phyloP scores from a whole-genome alignment of 2,113 vertebrate genomes.

The Campylomormyrus tamandua region DNA sequence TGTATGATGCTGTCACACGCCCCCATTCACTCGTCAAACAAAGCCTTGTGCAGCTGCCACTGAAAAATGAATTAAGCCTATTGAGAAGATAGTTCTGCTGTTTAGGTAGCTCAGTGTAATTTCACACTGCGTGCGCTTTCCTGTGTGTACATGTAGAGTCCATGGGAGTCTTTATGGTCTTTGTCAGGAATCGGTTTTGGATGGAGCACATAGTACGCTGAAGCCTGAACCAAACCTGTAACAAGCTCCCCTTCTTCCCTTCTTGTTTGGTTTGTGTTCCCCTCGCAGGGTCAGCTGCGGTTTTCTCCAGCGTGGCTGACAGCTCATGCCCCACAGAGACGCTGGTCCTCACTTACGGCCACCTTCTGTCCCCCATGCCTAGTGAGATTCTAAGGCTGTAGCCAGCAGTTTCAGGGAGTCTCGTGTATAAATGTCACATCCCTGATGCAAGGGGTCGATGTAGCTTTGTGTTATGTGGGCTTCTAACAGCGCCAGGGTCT shows the following conservation, averaged over 20 bases:
- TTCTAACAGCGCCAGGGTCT: not conserved
- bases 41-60: conserved; percentile 24
- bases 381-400: not conserved
- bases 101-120: conserved; percentile 5
- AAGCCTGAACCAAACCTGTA: not conserved
- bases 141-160: not conserved
- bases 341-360: not conserved
- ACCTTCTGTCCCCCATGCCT: not conserved
- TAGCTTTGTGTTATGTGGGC: not conserved
- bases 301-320: not conserved
- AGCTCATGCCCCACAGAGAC: not conserved
- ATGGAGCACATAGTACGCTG: not conserved
- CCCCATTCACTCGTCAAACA: not conserved
- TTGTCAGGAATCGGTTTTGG: not conserved
- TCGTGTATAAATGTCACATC: not conserved
- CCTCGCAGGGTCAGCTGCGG: not conserved
- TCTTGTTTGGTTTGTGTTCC: not conserved
- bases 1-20: not conserved
- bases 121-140: not conserved
- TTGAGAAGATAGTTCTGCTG: not conserved
- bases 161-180: not conserved
- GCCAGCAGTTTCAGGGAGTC: not conserved
- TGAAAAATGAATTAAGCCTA: not conserved
- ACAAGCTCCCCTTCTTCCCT: not conserved
- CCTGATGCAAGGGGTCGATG: not conserved